These are phyloP conservation scores for Nudaria mundana DNA, from an alignment of 2,888 invertebrate genomes.

Conservation along the genomic window DNA sequence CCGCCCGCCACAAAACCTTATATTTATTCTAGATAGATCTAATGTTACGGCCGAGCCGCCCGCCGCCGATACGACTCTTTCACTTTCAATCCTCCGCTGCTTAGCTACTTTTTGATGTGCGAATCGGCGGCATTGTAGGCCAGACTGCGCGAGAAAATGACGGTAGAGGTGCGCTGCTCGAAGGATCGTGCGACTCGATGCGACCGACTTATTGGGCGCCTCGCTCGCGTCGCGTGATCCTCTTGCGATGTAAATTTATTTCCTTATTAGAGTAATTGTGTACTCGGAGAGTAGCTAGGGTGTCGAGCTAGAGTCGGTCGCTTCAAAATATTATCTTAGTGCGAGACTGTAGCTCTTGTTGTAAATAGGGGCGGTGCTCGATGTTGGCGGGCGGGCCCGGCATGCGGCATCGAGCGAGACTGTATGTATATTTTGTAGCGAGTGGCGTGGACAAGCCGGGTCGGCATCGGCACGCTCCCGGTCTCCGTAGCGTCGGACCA, in stretches of 20 bases:
- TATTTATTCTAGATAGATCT: slow-evolving; percentile 79
- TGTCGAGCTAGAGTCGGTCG: slow-evolving; percentile 50
- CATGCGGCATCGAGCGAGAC: slow-evolving; percentile 22
- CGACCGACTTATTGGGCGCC: not conserved
- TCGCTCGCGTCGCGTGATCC: slow-evolving; percentile 9
- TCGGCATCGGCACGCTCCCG: slow-evolving; percentile 21
- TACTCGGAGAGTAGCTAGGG: slow-evolving; percentile 10
- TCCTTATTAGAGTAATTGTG: slow-evolving; percentile 1
- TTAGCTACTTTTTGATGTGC: slow-evolving; percentile 9
- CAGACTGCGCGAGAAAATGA: not conserved
- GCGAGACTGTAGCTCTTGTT: slow-evolving; percentile 69
- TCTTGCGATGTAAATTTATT: not conserved
- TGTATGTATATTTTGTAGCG: slow-evolving; percentile 18
- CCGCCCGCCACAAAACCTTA: slow-evolving; percentile 26
- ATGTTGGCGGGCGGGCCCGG: slow-evolving; percentile 20
- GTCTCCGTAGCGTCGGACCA: no score
- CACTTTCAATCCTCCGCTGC: slow-evolving; percentile 49
- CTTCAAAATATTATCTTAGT: slow-evolving; percentile 72
- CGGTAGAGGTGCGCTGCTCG: not conserved
- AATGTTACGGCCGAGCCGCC: slow-evolving; percentile 56
- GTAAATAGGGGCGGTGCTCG: slow-evolving; percentile 14
- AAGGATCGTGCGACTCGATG: slow-evolving; percentile 2
- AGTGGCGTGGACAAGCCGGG: slow-evolving; percentile 14
- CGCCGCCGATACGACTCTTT: slow-evolving; percentile 26
- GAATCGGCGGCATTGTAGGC: not conserved